A percentile compares a stretch with the other conserved stretches of the same genome.
Conservation (phyloP, 2,113 vertebrate species). For the Corythornis cristatus region DNA sequence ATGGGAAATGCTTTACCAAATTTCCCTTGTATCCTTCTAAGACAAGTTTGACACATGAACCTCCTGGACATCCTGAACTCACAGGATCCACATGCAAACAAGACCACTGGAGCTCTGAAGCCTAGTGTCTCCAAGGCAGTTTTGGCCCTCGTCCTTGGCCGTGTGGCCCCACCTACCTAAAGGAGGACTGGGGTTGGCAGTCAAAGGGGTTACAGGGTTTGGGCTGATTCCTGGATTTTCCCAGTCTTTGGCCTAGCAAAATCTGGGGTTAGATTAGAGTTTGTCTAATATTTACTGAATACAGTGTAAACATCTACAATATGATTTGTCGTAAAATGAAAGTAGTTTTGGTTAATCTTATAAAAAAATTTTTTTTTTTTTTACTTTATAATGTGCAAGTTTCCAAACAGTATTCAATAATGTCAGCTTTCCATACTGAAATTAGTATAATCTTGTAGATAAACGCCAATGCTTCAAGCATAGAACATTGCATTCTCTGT, state of each 20-base stretch:
- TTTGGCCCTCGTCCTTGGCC: background rate
- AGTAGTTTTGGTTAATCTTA: background rate
- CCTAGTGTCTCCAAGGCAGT: background rate
- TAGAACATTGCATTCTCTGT: background rate
- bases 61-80: background rate
- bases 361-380: background rate
- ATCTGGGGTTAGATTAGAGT: background rate
- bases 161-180: rapidly evolving
- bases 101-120: background rate
- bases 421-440: background rate
- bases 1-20: background rate
- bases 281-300: background rate
- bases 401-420: background rate
- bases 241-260: background rate
- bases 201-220: background rate
- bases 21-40: background rate
- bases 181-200: background rate
- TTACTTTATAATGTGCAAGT: background rate
- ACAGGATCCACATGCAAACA: background rate
- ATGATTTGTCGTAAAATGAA: background rate
- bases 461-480: background rate
- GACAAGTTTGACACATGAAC: background rate
- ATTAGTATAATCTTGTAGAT: background rate
- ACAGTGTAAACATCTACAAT: background rate
- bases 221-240: background rate